These are phyloP conservation scores for Drosophila littoralis DNA, from an alignment of 1,140 invertebrate species.

Conservation along the genomic window DNA sequence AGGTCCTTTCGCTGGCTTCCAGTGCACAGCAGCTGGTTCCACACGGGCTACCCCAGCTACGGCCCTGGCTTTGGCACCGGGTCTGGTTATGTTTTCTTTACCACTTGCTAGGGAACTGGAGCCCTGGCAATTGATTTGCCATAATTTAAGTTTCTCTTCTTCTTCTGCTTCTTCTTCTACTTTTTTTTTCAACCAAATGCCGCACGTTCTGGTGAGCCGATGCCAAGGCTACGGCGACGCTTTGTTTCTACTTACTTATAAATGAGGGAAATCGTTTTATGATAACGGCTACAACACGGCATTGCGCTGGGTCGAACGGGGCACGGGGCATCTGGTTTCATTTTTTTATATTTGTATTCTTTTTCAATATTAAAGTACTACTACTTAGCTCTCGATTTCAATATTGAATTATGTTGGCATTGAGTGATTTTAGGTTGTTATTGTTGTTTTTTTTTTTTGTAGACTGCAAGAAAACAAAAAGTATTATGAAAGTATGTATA, in stretches of 20 bases:
- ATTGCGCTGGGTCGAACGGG: background rate
- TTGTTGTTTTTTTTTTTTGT: no score
- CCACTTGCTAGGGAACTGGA: slow-evolving; percentile 29
- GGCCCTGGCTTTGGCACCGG: slow-evolving; percentile 1
- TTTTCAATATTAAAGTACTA: slow-evolving; percentile 4
- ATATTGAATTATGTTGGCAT: slow-evolving; percentile 17
- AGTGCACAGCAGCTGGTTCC: slow-evolving; percentile 42
- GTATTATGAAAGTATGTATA: no score
- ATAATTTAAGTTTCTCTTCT: slow-evolving; percentile 74
- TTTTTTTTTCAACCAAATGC: slow-evolving; percentile 36
- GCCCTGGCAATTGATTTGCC: slow-evolving; percentile 77
- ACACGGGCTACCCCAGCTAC: slow-evolving; percentile 7
- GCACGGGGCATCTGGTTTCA: slow-evolving; percentile 33
- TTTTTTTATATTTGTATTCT: slow-evolving; percentile 16
- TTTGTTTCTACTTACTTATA: slow-evolving; percentile 43
- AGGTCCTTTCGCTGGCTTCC: slow-evolving; percentile 25
- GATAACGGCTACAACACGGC: slow-evolving; percentile 56
- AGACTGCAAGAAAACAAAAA: no score
- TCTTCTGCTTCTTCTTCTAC: background rate
- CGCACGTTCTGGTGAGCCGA: slow-evolving; percentile 29
- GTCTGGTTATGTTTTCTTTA: slow-evolving; percentile 44
- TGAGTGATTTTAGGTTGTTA: background rate
- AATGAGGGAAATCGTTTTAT: slow-evolving; percentile 82
- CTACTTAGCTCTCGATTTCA: background rate
- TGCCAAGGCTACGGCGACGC: slow-evolving; percentile 24